Evolutionary conservation across 2,797 vertebrate genomes (phyloP), one percentile per base, ranked within the genome.

Genomic region (Cichlasoma orientale): DNA sequence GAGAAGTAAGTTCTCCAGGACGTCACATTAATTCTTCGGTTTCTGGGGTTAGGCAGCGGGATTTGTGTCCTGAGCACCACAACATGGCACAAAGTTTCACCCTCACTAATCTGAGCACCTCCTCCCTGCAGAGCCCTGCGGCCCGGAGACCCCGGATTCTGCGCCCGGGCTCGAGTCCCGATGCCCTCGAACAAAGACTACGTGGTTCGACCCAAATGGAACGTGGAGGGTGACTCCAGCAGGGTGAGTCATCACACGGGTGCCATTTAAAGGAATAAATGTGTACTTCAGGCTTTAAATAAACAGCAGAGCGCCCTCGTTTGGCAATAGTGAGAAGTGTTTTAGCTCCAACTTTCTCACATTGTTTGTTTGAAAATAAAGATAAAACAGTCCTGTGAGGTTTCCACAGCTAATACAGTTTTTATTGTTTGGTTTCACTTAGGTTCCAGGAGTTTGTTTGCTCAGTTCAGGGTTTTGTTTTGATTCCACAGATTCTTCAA

Each of bases 151-250:
- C 98, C 98, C 0, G 98, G 98, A 5, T 99, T 99, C 91, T 99
- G 98, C 84, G 97, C 98, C 79, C 92, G 98, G 16, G 98, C 98
- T 0, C 94, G 98, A 63, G 98, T 99, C 5, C 98, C 98, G 0
- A 97, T 99, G 97, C 98, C 98, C 3, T 99, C 98, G 77, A 99
- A 99, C 94, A 99, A 99, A 86, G 98, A 99, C 93, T 99, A 99
- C 0, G 98, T 99, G 1, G 98, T 99, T 5, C 96, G 98, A 69
- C 98, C 98, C 74, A 99, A 99, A 78, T 99, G 98, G 98, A 99
- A 99, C 7, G 96, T 99, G 52, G 98, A 99, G 83, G 93, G 96
- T 74, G 98, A 99, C 33, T 96, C 97, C 1, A 97, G 92, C 91
- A 91, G 98, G 96, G 98, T 99, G 92, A 97, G 79, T 77, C 0